Evolutionary conservation across 2,113 vertebrate species (phyloP).

Genomic region (Drymodes brunneopygia): DNA sequence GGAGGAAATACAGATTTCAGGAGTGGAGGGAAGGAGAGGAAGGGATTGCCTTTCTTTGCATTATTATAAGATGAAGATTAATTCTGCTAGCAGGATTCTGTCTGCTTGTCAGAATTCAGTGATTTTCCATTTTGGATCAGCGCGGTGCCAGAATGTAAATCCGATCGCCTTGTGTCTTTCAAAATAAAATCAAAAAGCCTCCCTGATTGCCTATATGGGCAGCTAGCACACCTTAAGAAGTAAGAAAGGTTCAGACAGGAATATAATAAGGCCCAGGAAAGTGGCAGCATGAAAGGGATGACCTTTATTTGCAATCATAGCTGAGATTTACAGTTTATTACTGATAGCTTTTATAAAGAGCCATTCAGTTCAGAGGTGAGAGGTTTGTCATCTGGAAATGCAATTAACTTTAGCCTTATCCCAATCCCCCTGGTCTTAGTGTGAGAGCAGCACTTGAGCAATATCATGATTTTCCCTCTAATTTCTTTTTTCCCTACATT

Average conservation of each 20-base stretch:
- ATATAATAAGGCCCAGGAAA: conserved; percentile 78
- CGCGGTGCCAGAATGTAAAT: conserved; percentile 63
- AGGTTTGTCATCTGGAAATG: conserved; percentile 90
- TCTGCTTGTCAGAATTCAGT: conserved; percentile 5
- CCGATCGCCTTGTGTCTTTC: conserved; percentile 59
- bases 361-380: conserved; percentile 89
- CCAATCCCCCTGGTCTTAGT: conserved; percentile 82
- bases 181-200: conserved; percentile 56
- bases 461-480: conserved; percentile 70
- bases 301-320: conserved; percentile 90
- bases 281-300: conserved; percentile 81
- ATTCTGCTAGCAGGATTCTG: conserved; percentile 15
- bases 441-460: conserved; percentile 73
- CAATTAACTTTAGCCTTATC: conserved; percentile 87
- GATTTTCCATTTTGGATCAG: conserved; percentile 43
- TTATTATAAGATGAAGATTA: conserved; percentile 40
- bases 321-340: conserved; percentile 90
- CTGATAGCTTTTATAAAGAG: conserved; percentile 90
- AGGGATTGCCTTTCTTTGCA: conserved; percentile 29
- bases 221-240: conserved; percentile 76
- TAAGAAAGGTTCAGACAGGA: conserved; percentile 71
- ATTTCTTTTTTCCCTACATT: conserved; percentile 70
- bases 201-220: conserved; percentile 65
- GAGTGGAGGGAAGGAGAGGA: background rate
- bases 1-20: background rate